Evolutionary conservation across 2,797 vertebrate genomes (phyloP).

Genomic region (Gallinago solitaria): DNA sequence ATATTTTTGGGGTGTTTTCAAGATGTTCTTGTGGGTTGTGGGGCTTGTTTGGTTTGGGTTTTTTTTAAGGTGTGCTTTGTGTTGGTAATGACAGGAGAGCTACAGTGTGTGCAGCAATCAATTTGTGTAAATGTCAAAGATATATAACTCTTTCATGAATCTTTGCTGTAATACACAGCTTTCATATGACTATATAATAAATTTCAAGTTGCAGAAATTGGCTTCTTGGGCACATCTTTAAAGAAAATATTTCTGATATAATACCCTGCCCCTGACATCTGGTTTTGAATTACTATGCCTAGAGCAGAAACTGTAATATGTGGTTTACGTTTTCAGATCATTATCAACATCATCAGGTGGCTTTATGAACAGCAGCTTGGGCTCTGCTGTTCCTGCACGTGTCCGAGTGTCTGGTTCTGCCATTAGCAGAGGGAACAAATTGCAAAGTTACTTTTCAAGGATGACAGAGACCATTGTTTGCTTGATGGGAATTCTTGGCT

Average conservation of each 20-base stretch:
- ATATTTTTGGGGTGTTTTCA: background rate
- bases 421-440: background rate
- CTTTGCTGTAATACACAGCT: background rate
- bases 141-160: background rate
- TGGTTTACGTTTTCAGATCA: background rate
- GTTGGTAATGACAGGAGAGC: background rate
- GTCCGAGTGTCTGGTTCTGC: background rate
- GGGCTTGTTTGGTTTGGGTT: background rate
- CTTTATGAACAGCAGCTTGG: background rate
- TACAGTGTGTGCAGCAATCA: background rate
- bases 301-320: background rate
- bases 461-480: background rate
- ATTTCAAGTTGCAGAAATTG: background rate
- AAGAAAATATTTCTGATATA: background rate
- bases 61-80: background rate
- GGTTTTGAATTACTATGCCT: background rate
- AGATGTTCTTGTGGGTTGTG: background rate
- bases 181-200: background rate
- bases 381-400: fast-evolving
- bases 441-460: background rate
- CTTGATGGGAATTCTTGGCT: background rate
- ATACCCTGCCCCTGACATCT: background rate
- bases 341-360: background rate
- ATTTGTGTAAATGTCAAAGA: background rate
- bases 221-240: background rate